Conservation (phyloP, 2,888 invertebrate species). For the Cephus pulcher region DNA sequence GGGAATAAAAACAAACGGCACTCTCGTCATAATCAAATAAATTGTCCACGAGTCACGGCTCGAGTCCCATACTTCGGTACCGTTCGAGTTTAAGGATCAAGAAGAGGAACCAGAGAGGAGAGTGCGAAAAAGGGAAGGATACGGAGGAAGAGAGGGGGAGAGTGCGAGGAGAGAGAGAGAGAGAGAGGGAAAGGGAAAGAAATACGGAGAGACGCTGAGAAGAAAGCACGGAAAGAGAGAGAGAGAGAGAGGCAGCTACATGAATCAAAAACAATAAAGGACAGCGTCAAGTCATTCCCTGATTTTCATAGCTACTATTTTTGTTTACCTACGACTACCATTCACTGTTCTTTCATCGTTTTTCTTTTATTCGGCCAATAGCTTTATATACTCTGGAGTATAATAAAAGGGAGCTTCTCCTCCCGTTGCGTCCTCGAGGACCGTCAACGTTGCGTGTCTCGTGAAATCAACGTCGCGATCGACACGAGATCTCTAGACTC, state of each 20-base stretch:
- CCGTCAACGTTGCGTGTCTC: background rate
- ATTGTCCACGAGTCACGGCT: background rate
- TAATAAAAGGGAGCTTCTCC: too few species aligned
- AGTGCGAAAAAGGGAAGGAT: background rate
- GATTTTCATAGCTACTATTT: background rate
- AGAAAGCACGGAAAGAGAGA: slow-evolving; percentile 7
- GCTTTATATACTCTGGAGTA: too few species aligned
- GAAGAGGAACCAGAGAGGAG: background rate
- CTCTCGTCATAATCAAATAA: background rate
- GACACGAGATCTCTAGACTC: background rate
- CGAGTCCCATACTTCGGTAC: background rate
- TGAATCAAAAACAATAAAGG: background rate
- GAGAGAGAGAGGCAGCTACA: background rate
- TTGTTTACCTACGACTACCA: background rate
- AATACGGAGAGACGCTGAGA: background rate
- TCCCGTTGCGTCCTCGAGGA: background rate
- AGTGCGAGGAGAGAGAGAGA: slow-evolving; percentile 14
- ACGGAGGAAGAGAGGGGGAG: too few species aligned
- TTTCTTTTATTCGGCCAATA: background rate
- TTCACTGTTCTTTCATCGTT: background rate
- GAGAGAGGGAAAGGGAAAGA: background rate
- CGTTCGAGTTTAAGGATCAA: background rate
- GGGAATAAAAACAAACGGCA: background rate
- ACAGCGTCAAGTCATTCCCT: background rate
- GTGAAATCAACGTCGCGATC: background rate